Base-by-base conservation (phyloP, 2,888 invertebrate genomes). In the Gandaritis pyraliata region DNA sequence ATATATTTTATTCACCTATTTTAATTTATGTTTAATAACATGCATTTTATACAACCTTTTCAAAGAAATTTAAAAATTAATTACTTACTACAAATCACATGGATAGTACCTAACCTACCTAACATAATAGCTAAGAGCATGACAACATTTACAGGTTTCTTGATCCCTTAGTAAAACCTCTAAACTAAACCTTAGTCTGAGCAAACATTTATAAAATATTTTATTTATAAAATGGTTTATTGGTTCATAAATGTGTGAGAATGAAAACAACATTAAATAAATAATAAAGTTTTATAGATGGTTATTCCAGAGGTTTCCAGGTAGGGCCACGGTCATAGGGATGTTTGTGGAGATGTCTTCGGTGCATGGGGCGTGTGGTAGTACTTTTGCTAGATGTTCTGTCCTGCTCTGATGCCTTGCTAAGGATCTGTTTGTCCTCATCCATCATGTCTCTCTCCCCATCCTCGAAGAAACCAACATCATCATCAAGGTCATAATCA, bases 311-410 rank as follows among this genome's bases (percentile, higher is more conserved):
- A 51, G 68, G 54, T 38, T 70, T 68, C 23, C 70, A 71, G 47
- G 61, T 78, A 58, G 92, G 92, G 64, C 92, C 92, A 15, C 92
- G 83, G 72, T 92, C 92, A 71, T 90, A 92, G 4, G 92, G 92
- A 62, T 92, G 90, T 89, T 90, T 92, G 75, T 90, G 91, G 16
- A 88, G 92, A 91, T 92, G 92, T 83, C 92, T 86, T 73, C 85
- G 90, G 74, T 88, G 91, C n/a, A 82, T 78, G 3, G 82, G 77
- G 13, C 86, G 78, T 15, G 75, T 76, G 3, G 82, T 76, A 8
- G 73, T 73, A 36, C 74, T 78, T 48, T 81, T 83, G 38, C 76
- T 73, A 52, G 45, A 53, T 52, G 47, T n/a, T 47, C 69, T 74
- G 18, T 76, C 58, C 53, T 63, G 56, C 59, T 70, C 54, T 49